Evolutionary conservation across 2,113 vertebrate species (phyloP).

Genomic region (Rana temporaria): DNA sequence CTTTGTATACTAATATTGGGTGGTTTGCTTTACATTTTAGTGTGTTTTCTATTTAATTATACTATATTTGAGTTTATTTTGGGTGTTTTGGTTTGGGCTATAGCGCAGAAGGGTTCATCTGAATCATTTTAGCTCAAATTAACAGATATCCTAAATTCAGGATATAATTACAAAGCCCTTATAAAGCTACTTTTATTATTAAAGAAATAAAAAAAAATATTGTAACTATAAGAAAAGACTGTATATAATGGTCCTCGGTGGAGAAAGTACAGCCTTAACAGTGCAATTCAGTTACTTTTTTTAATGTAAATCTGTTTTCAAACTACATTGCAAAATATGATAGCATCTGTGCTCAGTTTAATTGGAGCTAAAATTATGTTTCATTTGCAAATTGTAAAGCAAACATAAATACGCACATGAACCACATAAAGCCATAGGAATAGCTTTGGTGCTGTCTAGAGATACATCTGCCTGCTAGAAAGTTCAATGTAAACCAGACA

Average conservation of each 20-base stretch:
- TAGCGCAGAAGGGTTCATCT: too few species aligned
- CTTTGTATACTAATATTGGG: too few species aligned
- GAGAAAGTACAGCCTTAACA: background rate
- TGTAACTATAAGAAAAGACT: background rate
- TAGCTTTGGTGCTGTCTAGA: background rate
- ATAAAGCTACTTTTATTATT: background rate
- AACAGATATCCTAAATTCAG: too few species aligned
- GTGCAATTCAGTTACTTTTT: background rate
- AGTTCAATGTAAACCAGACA: too few species aligned
- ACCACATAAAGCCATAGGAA: background rate
- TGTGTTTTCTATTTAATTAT: too few species aligned
- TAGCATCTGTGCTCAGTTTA: conserved; percentile 16
- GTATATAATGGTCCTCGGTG: background rate
- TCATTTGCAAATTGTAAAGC: conserved; percentile 4
- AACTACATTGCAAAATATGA: conserved; percentile 1
- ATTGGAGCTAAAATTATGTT: conserved; percentile 8
- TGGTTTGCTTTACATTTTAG: too few species aligned
- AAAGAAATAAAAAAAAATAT: background rate
- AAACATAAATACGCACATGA: background rate
- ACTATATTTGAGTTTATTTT: too few species aligned
- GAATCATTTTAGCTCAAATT: too few species aligned
- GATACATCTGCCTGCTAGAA: background rate
- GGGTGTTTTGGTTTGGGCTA: too few species aligned
- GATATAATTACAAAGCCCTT: background rate
- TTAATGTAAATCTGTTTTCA: background rate